Evolutionary conservation across 2,888 invertebrate species (phyloP).

Genomic region (Conus canariensis): DNA sequence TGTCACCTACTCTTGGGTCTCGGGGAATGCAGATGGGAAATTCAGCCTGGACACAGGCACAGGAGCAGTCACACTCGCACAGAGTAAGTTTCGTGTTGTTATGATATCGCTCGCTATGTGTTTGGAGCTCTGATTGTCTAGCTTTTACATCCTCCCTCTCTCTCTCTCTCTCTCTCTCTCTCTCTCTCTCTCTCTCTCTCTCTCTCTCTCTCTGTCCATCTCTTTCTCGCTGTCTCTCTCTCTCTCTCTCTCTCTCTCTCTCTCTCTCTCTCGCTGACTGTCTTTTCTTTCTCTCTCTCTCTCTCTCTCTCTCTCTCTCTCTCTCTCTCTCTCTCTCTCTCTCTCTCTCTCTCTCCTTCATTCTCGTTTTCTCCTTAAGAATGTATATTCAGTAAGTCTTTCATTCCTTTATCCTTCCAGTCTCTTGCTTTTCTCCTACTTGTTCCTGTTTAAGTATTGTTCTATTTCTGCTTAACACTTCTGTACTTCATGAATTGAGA

Average conservation of each 20-base stretch:
- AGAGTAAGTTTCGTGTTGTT: not conserved
- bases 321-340: conserved; percentile 42
- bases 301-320: conserved; percentile 18
- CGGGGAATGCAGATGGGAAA: conserved; percentile 92
- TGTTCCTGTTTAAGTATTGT: not conserved
- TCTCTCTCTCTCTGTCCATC: no score
- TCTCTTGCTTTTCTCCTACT: conserved; percentile 1
- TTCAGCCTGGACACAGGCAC: conserved; percentile 91
- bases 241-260: conserved; percentile 25
- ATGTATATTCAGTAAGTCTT: no score
- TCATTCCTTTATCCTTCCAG: not conserved
- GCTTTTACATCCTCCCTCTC: conserved; percentile 5
- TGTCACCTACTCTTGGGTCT: conserved; percentile 88
- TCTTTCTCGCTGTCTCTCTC: conserved; percentile 35
- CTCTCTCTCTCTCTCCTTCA: conserved; percentile 21
- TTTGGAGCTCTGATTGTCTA: no score
- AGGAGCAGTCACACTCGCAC: conserved; percentile 80
- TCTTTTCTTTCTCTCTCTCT: conserved; percentile 41
- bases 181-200: not conserved
- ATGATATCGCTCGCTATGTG: not conserved
- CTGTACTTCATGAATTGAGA: no score
- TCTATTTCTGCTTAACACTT: no score
- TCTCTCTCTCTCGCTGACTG: no score
- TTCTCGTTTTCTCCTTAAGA: no score
- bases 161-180: conserved; percentile 41